These are phyloP conservation scores for Deroptyus accipitrinus DNA, from an alignment of 2,113 vertebrate genomes.

Conservation along the genomic window DNA sequence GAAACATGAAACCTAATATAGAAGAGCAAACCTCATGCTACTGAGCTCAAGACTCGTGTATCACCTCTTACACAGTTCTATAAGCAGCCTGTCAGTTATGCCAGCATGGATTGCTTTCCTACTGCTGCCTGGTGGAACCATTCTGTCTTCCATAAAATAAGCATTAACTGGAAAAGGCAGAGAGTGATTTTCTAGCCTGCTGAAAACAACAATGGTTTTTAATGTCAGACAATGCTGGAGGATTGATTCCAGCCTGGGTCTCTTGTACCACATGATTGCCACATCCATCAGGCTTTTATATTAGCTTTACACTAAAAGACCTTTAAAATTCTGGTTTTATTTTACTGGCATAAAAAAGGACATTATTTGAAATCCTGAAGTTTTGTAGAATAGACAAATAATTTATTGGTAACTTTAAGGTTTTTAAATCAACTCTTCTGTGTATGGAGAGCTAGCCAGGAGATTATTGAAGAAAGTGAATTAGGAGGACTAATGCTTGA, in stretches of 20 bases:
- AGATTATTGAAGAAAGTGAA: not conserved
- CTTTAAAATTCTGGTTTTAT: not conserved
- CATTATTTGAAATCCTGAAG: not conserved
- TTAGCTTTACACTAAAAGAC: not conserved
- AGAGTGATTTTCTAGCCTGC: not conserved
- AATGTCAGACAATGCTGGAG: not conserved
- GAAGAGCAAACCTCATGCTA: not conserved
- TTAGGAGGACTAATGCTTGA: not conserved
- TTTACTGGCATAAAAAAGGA: fast-evolving
- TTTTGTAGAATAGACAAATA: not conserved
- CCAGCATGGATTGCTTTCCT: not conserved
- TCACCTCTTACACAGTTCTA: not conserved
- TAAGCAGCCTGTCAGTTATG: not conserved
- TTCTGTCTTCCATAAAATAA: not conserved
- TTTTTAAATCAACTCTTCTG: not conserved
- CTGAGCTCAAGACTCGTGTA: not conserved
- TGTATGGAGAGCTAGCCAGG: not conserved
- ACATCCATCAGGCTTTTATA: not conserved
- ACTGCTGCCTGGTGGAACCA: not conserved
- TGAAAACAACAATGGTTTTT: not conserved
- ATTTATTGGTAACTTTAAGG: not conserved
- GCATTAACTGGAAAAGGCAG: not conserved
- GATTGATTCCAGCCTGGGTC: not conserved
- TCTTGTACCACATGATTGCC: not conserved
- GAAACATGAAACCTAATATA: not conserved